A percentile compares a stretch with the other conserved stretches of the same genome.
phyloP scores from a whole-genome alignment of 2,113 vertebrate genomes.

The Oplegnathus fasciatus region DNA sequence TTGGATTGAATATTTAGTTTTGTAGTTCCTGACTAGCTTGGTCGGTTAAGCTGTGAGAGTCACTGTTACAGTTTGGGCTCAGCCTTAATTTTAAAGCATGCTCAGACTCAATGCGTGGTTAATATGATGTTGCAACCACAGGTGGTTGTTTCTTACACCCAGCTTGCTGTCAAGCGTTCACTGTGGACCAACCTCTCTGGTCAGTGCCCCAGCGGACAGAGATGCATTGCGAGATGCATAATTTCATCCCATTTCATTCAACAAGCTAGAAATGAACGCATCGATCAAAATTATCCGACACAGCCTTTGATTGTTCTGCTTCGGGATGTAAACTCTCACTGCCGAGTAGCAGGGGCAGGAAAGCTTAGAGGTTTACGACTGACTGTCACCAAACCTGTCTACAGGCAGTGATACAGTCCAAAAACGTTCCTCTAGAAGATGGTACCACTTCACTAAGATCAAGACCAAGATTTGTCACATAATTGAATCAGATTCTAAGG shows the following conservation, averaged over 20 bases:
- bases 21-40: background rate
- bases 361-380: background rate
- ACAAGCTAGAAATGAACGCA: background rate
- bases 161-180: background rate
- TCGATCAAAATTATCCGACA: background rate
- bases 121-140: background rate
- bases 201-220: background rate
- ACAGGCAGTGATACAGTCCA: too few relatives aligned
- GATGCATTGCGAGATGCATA: background rate
- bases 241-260: background rate
- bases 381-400: background rate
- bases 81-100: background rate
- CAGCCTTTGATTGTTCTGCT: background rate
- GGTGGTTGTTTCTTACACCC: background rate
- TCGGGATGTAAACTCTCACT: background rate
- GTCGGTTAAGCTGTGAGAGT: background rate
- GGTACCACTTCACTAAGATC: background rate
- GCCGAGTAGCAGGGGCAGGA: background rate
- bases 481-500: background rate
- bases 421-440: background rate
- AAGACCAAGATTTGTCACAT: background rate
- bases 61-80: too few relatives aligned
- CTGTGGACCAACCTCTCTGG: background rate
- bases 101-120: background rate
- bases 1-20: background rate